Conservation (phyloP, 2,797 vertebrate species). For the Diplodus puntazzo region DNA sequence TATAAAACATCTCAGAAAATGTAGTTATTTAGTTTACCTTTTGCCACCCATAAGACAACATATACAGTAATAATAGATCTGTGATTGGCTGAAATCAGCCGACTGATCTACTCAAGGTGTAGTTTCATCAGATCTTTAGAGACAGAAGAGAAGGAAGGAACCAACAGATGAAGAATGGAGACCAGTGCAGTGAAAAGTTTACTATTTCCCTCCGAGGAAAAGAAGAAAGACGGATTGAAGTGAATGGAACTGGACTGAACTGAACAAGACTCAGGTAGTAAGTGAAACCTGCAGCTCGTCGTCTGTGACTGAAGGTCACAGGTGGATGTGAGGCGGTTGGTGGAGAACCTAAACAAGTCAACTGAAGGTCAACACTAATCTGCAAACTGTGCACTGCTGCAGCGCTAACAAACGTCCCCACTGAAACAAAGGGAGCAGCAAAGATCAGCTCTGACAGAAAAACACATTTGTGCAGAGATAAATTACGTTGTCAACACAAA, state of each 20-base stretch:
- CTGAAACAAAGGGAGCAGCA: conserved; percentile 46
- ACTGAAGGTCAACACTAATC: conserved; percentile 29
- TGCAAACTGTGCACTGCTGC: conserved; percentile 13
- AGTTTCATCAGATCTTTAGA: no score
- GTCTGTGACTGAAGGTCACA: conserved; percentile 22
- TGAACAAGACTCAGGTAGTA: background rate
- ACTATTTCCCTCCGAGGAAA: no score
- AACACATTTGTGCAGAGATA: background rate
- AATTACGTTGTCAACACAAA: no score
- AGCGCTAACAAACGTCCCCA: background rate
- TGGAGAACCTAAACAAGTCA: conserved; percentile 36
- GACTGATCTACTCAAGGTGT: no score
- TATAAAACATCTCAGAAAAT: no score
- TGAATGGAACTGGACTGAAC: background rate
- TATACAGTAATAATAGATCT: no score
- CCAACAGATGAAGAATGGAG: no score
- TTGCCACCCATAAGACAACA: no score
- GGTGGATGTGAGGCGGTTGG: conserved; percentile 42
- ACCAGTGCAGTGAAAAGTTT: no score
- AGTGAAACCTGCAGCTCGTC: conserved; percentile 13
- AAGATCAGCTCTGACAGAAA: background rate
- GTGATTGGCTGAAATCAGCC: no score
- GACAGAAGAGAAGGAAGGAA: no score
- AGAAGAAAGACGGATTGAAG: background rate
- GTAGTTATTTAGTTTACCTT: no score